These are phyloP conservation scores for Siniperca undulata DNA, from an alignment of 2,797 vertebrate species.

Conservation along the genomic window DNA sequence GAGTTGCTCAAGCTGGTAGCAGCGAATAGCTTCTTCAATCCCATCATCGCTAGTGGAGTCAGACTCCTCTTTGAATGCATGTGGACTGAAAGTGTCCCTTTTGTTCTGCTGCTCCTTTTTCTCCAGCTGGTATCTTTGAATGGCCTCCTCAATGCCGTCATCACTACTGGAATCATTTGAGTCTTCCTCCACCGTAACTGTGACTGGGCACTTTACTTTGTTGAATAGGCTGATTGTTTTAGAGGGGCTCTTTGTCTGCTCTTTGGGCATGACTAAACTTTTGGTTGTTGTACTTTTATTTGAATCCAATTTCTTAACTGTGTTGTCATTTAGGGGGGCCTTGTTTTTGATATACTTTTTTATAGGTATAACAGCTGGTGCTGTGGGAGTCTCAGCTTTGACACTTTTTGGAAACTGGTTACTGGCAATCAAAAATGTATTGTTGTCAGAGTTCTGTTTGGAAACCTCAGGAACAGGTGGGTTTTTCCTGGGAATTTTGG, in stretches of 20 bases:
- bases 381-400: conserved; percentile 55
- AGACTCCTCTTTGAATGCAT: conserved; percentile 69
- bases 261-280: conserved; percentile 45
- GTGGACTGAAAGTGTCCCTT: conserved; percentile 46
- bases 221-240: conserved; percentile 53
- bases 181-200: conserved; percentile 66
- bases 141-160: conserved; percentile 97
- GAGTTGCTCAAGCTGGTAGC: conserved; percentile 93
- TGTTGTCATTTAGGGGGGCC: conserved; percentile 64
- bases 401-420: conserved; percentile 73
- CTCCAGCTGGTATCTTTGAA: conserved; percentile 93
- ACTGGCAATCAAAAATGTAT: conserved; percentile 70
- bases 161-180: conserved; percentile 92
- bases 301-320: conserved; percentile 62
- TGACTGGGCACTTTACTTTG: conserved; percentile 58
- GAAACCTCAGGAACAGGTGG: conserved; percentile 63
- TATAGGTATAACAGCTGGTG: conserved; percentile 62
- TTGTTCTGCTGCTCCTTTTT: conserved; percentile 81
- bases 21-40: conserved; percentile 96
- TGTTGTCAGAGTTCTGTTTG: conserved; percentile 73
- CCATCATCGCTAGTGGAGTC: conserved; percentile 97
- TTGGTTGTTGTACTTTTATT: conserved; percentile 54
- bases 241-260: conserved; percentile 54
- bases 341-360: conserved; percentile 81
- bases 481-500: conserved; percentile 77